Evolutionary conservation across 2,888 invertebrate genomes (phyloP), one percentile per base, ranked within the genome.

Genomic region (Cremastinae sp.): DNA sequence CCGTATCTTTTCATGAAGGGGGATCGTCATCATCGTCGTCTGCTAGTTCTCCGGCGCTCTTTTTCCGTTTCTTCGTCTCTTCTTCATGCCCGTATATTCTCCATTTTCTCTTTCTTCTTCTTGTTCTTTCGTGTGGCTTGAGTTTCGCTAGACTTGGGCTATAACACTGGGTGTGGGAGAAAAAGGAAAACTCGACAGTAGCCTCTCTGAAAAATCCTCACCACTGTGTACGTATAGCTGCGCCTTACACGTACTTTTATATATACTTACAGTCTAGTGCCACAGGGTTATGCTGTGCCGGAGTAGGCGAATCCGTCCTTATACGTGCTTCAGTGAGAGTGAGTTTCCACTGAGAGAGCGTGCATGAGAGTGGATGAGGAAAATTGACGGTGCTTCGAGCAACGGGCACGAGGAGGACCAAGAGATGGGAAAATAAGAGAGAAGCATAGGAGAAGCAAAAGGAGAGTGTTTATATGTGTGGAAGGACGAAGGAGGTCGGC

Each of bases 401-500:
- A 51, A 71, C 71, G 74, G 74, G 51, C 69, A 68, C 59, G 45
- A 78, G 58, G 37, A 62, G 74, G 78, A 58, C 58, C 51, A 35
- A 61, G 68, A 62, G 58, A 43, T 35, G 71, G 43, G 18, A 53
- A 73, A 70, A 61, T 45, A 66, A 65, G 16, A 58, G 58, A 35
- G 5, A 35, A 55, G 9, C 53, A 49, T 70, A 64, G 77, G 78
- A 69, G 64, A 74, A 69, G 74, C 51, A 35, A 61, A 58, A 61
- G 61, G 51, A 61, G 69, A 73, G 74, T 56, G 75, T 78, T 77
- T 80, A 77, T 79, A 78, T 79, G 78, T 80, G 77, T 79, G 71
- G 78, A 78, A 80, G 81, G 80, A 80, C 80, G 82, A 80, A 80
- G 84, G 80, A 82, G 83, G 80, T 78, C 81, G 83, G 81, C 82